These are phyloP conservation scores for Microplitis demolitor DNA, from an alignment of 1,140 invertebrate species.

Conservation along the genomic window DNA sequence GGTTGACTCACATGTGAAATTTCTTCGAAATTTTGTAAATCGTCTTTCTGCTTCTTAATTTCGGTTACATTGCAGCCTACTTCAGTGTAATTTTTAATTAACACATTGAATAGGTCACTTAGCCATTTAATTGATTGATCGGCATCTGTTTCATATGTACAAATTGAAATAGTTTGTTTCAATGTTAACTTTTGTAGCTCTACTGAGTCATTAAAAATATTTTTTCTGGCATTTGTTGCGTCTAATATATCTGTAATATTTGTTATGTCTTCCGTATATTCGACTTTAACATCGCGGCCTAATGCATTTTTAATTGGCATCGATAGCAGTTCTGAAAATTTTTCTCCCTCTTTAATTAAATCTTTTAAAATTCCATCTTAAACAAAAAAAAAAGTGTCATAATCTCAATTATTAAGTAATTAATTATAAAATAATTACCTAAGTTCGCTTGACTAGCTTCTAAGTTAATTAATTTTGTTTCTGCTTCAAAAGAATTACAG, in stretches of 20 bases:
- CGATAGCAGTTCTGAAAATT: conserved; percentile 77
- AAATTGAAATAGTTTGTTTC: conserved; percentile 76
- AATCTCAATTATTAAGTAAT: conserved; percentile 8
- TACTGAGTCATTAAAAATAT: conserved; percentile 71
- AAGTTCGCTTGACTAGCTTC: conserved; percentile 59
- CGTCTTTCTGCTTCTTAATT: conserved; percentile 76
- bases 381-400: conserved; percentile 28
- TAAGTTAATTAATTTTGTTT: conserved; percentile 62
- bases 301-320: conserved; percentile 81
- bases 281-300: conserved; percentile 73
- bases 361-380: conserved; percentile 70
- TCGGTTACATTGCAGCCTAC: conserved; percentile 75
- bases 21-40: conserved; percentile 78
- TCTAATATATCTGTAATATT: conserved; percentile 74
- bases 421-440: conserved; percentile 35
- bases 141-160: conserved; percentile 77
- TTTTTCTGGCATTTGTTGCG: conserved; percentile 67
- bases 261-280: conserved; percentile 74
- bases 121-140: conserved; percentile 78
- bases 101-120: conserved; percentile 72
- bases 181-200: conserved; percentile 76
- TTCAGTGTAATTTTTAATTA: conserved; percentile 72
- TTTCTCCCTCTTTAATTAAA: conserved; percentile 77
- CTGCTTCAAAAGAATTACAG: conserved; percentile 63
- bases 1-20: conserved; percentile 66